These are phyloP conservation scores for Eulacestoma nigropectus DNA, from an alignment of 2,113 vertebrate species.

Conservation along the genomic window DNA sequence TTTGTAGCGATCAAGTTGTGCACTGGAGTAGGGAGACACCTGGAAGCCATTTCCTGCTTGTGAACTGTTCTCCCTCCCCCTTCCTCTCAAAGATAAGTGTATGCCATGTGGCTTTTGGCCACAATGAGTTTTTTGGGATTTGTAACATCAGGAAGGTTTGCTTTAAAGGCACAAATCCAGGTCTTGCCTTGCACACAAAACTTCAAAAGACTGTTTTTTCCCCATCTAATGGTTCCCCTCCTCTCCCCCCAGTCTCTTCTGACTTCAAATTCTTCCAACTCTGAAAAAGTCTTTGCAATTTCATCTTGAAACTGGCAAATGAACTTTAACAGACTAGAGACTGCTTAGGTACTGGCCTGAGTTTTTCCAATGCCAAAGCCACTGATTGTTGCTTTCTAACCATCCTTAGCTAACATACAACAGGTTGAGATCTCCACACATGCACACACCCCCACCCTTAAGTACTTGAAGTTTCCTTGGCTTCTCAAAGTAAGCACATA, in stretches of 20 bases:
- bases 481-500: not conserved
- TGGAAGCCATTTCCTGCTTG: slow-evolving; percentile 61
- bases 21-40: slow-evolving; percentile 31
- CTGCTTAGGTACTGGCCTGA: not conserved
- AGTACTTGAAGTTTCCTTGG: slow-evolving; percentile 1
- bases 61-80: slow-evolving; percentile 39
- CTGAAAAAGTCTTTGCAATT: not conserved
- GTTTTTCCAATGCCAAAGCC: not conserved
- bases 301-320: not conserved
- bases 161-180: slow-evolving; percentile 45
- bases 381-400: not conserved
- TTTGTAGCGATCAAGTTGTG: not conserved
- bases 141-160: slow-evolving; percentile 11
- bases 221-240: not conserved
- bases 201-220: slow-evolving; percentile 13
- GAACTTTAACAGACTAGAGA: not conserved
- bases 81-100: slow-evolving; percentile 42
- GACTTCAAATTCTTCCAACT: not conserved
- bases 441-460: not conserved
- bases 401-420: not conserved
- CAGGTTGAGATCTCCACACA: not conserved
- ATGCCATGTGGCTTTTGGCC: slow-evolving; percentile 47
- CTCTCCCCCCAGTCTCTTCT: not conserved
- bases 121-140: slow-evolving; percentile 21
- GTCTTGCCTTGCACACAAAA: slow-evolving; percentile 12